Percentiles rank a stretch among this genome's conserved stretches.
phyloP scores from a whole-genome alignment of 2,797 vertebrate genomes.

The Oceanodroma leucorhoa region DNA sequence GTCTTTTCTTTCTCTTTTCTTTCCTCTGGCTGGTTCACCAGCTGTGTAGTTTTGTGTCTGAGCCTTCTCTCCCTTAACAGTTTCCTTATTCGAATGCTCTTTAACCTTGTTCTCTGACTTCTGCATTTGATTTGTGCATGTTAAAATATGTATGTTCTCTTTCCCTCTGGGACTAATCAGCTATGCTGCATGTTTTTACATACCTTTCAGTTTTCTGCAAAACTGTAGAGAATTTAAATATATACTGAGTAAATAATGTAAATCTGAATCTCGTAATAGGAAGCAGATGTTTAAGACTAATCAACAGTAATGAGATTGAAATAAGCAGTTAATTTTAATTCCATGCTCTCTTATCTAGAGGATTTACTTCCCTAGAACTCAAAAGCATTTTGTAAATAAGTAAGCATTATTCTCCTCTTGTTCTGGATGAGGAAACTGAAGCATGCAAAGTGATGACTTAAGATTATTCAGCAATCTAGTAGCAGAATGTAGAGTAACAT shows the following conservation, averaged over 20 bases:
- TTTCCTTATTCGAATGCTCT: neutral
- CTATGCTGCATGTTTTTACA: neutral
- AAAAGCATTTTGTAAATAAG: neutral
- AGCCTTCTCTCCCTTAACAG: neutral
- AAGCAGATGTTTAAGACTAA: neutral
- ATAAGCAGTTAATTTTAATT: neutral
- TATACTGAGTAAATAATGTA: neutral
- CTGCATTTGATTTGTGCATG: neutral
- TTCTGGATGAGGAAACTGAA: neutral
- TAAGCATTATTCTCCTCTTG: neutral
- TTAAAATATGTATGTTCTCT: neutral
- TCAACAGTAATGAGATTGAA: neutral
- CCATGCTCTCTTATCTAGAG: neutral
- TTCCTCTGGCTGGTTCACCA: neutral
- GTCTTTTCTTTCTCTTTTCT: neutral
- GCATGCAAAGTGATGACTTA: neutral
- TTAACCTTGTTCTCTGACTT: neutral
- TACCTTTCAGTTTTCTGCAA: neutral
- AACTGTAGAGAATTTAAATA: neutral
- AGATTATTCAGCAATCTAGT: neutral
- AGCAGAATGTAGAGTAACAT: neutral
- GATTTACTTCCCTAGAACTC: neutral
- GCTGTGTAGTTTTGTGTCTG: neutral
- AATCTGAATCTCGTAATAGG: neutral
- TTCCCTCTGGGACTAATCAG: neutral